Evolutionary conservation across 2,113 vertebrate genomes (phyloP).

Genomic region (Mirza zaza): DNA sequence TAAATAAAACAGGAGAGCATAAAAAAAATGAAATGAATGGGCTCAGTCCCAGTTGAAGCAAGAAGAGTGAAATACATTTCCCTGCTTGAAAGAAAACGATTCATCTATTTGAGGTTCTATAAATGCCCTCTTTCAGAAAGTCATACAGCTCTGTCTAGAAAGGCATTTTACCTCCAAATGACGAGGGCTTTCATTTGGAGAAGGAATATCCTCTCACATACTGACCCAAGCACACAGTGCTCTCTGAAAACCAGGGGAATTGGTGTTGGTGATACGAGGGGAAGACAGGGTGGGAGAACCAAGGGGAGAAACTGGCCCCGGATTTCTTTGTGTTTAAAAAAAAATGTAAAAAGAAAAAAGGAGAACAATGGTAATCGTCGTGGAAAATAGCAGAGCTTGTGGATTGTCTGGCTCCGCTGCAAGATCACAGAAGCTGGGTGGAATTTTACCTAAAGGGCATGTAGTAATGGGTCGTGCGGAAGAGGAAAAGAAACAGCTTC

Average conservation of each 20-base stretch:
- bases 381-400: not conserved
- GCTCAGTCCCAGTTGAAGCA: slow-evolving; percentile 73
- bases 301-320: not conserved
- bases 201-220: slow-evolving; percentile 15
- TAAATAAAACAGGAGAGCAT: slow-evolving; percentile 79
- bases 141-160: slow-evolving; percentile 62
- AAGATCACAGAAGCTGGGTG: not conserved
- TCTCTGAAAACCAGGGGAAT: slow-evolving; percentile 18
- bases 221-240: slow-evolving; percentile 22
- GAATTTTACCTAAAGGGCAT: not conserved
- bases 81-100: slow-evolving; percentile 79
- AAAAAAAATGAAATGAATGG: slow-evolving; percentile 78
- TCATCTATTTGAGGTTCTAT: slow-evolving; percentile 74
- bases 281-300: not conserved
- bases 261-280: not conserved
- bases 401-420: not conserved
- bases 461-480: not conserved
- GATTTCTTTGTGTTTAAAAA: slow-evolving; percentile 49
- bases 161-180: slow-evolving; percentile 67
- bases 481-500: not conserved
- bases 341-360: not conserved
- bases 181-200: slow-evolving; percentile 59
- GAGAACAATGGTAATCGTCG: not conserved
- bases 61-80: slow-evolving; percentile 79
- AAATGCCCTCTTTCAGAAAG: slow-evolving; percentile 75